A percentile compares a stretch with the other conserved stretches of the same genome.
Conservation (phyloP, 2,797 vertebrate species). For the Lagorchestes hirsutus region DNA sequence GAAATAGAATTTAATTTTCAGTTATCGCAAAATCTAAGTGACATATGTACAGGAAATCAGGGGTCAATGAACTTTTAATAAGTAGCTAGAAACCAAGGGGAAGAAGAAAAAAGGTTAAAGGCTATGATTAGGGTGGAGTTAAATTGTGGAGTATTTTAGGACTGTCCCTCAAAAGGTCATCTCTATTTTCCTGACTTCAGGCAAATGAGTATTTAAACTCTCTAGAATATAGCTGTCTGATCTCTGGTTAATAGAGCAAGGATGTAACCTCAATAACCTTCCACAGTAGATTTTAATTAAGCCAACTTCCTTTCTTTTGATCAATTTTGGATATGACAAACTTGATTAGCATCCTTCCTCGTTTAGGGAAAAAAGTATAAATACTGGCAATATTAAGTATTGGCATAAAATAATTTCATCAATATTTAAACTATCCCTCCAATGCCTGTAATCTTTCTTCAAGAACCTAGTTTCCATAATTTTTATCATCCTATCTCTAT, state of each 20-base stretch:
- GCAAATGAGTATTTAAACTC: neutral
- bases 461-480: neutral
- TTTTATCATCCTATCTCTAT: neutral
- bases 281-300: conserved; percentile 2
- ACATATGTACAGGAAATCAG: neutral
- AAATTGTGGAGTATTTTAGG: neutral
- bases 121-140: neutral
- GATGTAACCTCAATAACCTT: conserved; percentile 21
- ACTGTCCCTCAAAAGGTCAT: conserved; percentile 14
- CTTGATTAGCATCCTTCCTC: neutral
- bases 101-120: neutral
- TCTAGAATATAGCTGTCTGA: neutral
- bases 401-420: neutral
- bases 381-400: neutral
- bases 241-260: neutral
- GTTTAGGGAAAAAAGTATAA: neutral
- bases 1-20: conserved; percentile 44
- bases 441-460: neutral
- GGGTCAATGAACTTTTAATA: neutral
- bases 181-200: neutral
- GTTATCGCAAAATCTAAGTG: conserved; percentile 32
- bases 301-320: neutral
- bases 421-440: neutral
- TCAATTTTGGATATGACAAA: neutral
- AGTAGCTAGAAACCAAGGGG: neutral